Base-by-base conservation (phyloP, 35 echinoderm and acorn worm genomes). In the Stichopus chloronotus region DNA sequence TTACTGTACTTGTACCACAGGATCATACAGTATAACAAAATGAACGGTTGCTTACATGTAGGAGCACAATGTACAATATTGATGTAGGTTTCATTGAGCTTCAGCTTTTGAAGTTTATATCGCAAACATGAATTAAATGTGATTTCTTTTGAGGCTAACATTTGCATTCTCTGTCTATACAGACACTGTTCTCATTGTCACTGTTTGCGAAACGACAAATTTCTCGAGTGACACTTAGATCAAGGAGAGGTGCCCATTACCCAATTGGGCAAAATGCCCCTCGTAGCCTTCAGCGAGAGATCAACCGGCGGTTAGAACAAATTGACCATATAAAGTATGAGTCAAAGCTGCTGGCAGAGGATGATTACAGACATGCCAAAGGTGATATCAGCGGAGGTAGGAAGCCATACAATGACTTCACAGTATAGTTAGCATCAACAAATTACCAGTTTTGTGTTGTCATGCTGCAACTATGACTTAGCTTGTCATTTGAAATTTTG, bases 181-280 rank as follows among this genome's bases (percentile, higher is more conserved):
- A 94, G 94, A 85, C 78, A 19, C 90, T 94, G 88, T 90, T 94
- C 69, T 84, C 90, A 52, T 69, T 94, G 13, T 92, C 90, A 77
- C 74, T 94, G 52, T 92, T 94, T 60, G 94, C 94, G 8, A 94
- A 94, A 69, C 25, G 94, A 25, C 94, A 94, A 87, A 91, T 91
- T 63, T 92, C 90, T 7, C 56, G 94, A 82, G 90, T 94, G 61
- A 94, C 90, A 76, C 81, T 94, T n/a, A 78, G 94, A 6, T 94
- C 94, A 25, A 72, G 94, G 57, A 84, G 94, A 79, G 90, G 88
- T 77, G 86, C 94, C 25, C 94, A 94, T 82, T 92, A 68, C 52
- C 78, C 94, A 23, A 83, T 94, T 12, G 94, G 94, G 4, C 88
- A 94, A 23, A 91, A 86, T 54, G 94, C 94, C 20, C 94, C 94